Evolutionary conservation across 2,113 vertebrate genomes (phyloP).

Genomic region (Dryoscopus gambensis): DNA sequence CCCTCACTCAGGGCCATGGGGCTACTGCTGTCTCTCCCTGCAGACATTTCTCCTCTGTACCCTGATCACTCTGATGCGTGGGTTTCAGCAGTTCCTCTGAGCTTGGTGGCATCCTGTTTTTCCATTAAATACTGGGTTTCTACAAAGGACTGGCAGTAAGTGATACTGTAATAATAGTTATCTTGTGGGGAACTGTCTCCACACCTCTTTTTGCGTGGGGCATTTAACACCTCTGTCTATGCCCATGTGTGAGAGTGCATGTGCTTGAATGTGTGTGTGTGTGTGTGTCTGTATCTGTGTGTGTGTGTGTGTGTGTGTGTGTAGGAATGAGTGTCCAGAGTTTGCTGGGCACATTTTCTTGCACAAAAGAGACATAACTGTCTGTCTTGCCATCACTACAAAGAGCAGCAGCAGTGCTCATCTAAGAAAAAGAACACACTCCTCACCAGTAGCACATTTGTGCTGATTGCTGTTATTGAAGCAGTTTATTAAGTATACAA

Average conservation of each 20-base stretch:
- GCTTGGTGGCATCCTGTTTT: neutral
- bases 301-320: no score
- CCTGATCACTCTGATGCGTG: neutral
- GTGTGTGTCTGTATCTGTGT: neutral
- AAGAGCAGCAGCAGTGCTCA: neutral
- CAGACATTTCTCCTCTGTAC: neutral
- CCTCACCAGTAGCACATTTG: neutral
- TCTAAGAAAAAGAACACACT: neutral
- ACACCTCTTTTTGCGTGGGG: neutral
- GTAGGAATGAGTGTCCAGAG: neutral
- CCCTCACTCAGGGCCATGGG: neutral
- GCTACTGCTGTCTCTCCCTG: neutral
- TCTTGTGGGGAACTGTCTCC: neutral
- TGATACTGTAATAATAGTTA: neutral
- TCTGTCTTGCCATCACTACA: neutral
- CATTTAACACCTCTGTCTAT: neutral
- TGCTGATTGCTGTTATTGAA: constrained; percentile 1
- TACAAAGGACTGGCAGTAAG: neutral
- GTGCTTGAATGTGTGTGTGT: neutral
- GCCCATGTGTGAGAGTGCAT: no score
- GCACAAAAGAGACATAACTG: neutral
- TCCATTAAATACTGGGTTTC: neutral
- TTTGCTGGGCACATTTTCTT: neutral
- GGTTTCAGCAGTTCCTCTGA: neutral
- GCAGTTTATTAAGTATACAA: constrained; percentile 39